phyloP scores from a whole-genome alignment of 2,113 vertebrate species.

The Pangasianodon hypophthalmus region DNA sequence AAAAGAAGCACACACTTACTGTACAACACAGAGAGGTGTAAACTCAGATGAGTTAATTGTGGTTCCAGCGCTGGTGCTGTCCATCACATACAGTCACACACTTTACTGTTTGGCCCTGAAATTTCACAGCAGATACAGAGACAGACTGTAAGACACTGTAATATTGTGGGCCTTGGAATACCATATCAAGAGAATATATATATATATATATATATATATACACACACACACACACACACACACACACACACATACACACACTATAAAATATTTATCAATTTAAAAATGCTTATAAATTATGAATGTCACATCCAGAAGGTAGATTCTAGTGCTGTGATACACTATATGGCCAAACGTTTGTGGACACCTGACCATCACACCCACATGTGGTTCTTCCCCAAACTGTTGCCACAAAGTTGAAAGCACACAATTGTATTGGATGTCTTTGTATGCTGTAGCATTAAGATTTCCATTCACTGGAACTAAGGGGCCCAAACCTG shows the following conservation, averaged over 20 bases:
- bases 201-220: background rate
- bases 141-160: background rate
- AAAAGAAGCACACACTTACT: constrained; percentile 8
- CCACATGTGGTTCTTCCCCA: background rate
- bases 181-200: background rate
- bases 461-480: background rate
- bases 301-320: background rate
- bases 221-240: background rate
- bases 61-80: constrained; percentile 29
- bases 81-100: background rate
- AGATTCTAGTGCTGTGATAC: background rate
- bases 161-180: background rate
- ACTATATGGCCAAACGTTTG: background rate
- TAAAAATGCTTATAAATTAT: background rate
- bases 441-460: background rate
- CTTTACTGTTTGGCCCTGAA: background rate
- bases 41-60: background rate
- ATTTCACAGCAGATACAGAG: constrained; percentile 24
- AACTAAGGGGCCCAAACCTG: background rate
- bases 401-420: background rate
- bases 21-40: background rate
- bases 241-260: background rate
- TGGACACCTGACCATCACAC: background rate
- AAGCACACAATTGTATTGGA: background rate
- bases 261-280: background rate